phyloP scores from a whole-genome alignment of 92 coral and sea anemone species.

The Metridium senile region DNA sequence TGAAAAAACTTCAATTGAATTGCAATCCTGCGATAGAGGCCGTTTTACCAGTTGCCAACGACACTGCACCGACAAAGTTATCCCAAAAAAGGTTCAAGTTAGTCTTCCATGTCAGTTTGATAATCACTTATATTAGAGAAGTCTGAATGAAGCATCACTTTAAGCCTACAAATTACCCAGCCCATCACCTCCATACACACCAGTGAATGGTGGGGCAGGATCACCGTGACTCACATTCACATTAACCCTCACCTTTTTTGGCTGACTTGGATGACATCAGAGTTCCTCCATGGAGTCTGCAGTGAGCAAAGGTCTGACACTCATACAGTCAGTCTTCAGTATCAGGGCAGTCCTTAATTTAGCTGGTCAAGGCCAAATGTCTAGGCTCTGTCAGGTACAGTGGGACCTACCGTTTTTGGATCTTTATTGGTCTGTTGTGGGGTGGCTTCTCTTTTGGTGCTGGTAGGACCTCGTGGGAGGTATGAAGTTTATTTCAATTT shows the following conservation, averaged over 20 bases:
- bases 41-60: conserved; percentile 22
- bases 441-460: conserved; percentile 36
- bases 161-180: conserved; percentile 22
- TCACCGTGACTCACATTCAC: conserved; percentile 12
- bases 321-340: conserved; percentile 18
- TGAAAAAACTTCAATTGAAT: conserved; percentile 25
- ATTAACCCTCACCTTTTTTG: conserved; percentile 23
- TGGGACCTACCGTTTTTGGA: conserved; percentile 9
- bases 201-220: conserved; percentile 24
- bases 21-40: conserved; percentile 26
- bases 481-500: conserved; percentile 26
- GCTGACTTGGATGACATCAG: conserved; percentile 20
- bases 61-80: not conserved
- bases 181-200: conserved; percentile 28
- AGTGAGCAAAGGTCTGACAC: conserved; percentile 16
- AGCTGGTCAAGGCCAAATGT: conserved; percentile 15
- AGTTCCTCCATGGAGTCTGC: conserved; percentile 33
- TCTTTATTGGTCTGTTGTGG: conserved; percentile 16
- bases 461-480: conserved; percentile 39
- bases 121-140: conserved; percentile 18
- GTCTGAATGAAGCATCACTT: conserved; percentile 24
- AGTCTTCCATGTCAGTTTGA: conserved; percentile 33
- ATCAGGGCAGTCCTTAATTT: conserved; percentile 23
- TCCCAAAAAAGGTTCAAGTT: conserved; percentile 14
- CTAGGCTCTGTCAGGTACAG: conserved; percentile 22